Evolutionary conservation across 2,888 invertebrate genomes (phyloP).

Genomic region (Bhutanitis thaidina): DNA sequence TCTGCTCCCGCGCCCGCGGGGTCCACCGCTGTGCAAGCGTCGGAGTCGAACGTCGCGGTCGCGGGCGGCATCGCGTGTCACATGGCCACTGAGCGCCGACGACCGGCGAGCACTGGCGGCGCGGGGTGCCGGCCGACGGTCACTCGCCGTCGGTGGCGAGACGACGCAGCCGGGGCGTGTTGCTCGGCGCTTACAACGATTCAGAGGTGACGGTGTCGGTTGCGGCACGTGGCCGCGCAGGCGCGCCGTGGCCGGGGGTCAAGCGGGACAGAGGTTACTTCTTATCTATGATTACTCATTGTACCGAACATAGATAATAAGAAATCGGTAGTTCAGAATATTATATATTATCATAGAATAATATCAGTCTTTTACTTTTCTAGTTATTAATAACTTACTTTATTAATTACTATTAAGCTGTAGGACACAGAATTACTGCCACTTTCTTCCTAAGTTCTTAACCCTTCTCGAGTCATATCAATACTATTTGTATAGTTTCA

Average conservation of each 20-base stretch:
- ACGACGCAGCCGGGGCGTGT: constrained; percentile 24
- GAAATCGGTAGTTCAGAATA: no score
- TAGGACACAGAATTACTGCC: no score
- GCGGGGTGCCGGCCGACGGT: constrained; percentile 30
- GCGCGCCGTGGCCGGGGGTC: constrained; percentile 34
- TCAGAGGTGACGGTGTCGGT: constrained; percentile 20
- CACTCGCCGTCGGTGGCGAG: constrained; percentile 26
- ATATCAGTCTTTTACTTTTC: no score
- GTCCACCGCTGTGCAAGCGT: constrained; percentile 55
- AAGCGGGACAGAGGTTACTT: background rate
- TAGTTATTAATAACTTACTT: no score
- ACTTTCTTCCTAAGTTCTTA: no score
- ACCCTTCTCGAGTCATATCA: no score
- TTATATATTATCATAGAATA: no score
- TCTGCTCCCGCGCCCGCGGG: constrained; percentile 26
- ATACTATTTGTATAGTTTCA: no score
- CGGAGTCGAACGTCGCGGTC: constrained; percentile 37
- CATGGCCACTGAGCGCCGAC: constrained; percentile 23
- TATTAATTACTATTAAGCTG: no score
- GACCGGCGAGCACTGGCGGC: constrained; percentile 27
- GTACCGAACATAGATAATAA: no score
- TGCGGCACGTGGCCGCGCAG: constrained; percentile 47
- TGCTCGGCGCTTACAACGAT: constrained; percentile 24
- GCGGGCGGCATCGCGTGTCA: constrained; percentile 51
- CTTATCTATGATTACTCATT: no score